Evolutionary conservation across 37 sponge, comb jelly and placozoan species (phyloP), one percentile per base, ranked within the genome.

Genomic region (Cladorhizidae sp.): DNA sequence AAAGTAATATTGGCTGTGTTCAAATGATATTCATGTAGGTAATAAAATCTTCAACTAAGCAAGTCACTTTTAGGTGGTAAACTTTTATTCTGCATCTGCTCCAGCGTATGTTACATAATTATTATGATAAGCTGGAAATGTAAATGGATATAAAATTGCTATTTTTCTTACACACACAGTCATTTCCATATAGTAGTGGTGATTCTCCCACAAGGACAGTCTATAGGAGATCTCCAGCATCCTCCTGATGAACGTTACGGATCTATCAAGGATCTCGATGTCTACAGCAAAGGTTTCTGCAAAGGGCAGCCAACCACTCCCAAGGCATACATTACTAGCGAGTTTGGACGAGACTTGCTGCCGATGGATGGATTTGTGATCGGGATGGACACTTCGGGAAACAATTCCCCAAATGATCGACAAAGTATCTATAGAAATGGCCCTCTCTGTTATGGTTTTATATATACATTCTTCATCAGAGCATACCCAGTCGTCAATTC

Each of bases 131-230:
- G n/a, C n/a, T n/a, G n/a, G n/a, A n/a, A n/a, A n/a, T n/a, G n/a
- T n/a, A n/a, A n/a, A n/a, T n/a, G n/a, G n/a, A n/a, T n/a, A n/a
- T n/a, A n/a, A n/a, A n/a, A n/a, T n/a, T n/a, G n/a, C n/a, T n/a
- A n/a, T n/a, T n/a, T n/a, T n/a, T n/a, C n/a, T n/a, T n/a, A n/a
- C n/a, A n/a, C n/a, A n/a, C n/a, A n/a, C n/a, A n/a, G 87, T 56
- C 91, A 91, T 77, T 91, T 86, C 36, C 91, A 91, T 36, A 76
- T 86, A 8, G 65, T 86, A 1, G 87, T 70, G 21, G 78, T 91
- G n/a, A 5, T 74, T 8, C 49, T 83, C 14, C 32, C 56, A 37
- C 22, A 64, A 42, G 73, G 26, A 12, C 52, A 77, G 38, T 25
- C 31, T 9, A 2, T 52, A n/a, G n/a, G n/a, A 33, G 25, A 22